phyloP scores from a whole-genome alignment of 2,888 invertebrate species.

The Meganola albula region DNA sequence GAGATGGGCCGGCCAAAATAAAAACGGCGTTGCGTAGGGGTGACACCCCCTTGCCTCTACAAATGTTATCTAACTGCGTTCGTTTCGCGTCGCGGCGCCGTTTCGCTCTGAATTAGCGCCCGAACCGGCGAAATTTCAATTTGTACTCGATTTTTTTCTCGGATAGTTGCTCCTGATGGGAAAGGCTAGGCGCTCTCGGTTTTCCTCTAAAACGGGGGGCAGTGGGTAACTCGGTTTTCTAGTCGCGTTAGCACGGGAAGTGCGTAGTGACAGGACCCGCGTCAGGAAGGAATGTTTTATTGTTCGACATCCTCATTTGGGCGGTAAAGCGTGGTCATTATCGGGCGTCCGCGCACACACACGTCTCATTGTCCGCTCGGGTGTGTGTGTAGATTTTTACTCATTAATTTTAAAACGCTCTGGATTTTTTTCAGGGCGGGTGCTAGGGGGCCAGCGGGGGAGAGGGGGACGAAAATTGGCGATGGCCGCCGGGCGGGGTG shows the following conservation, averaged over 20 bases:
- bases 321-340: conserved; percentile 61
- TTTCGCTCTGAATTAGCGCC: conserved; percentile 67
- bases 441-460: conserved; percentile 61
- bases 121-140: conserved; percentile 70
- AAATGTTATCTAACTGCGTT: conserved; percentile 78
- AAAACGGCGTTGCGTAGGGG: conserved; percentile 78
- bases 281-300: conserved; percentile 28
- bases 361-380: conserved; percentile 53
- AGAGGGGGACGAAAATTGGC: conserved; percentile 70
- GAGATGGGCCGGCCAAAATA: conserved; percentile 76
- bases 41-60: conserved; percentile 67
- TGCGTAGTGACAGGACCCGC: conserved; percentile 6
- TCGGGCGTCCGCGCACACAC: conserved; percentile 60
- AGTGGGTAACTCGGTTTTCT: conserved; percentile 13
- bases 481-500: conserved; percentile 77
- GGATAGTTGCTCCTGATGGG: conserved; percentile 65
- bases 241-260: conserved; percentile 10
- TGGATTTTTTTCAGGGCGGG: conserved; percentile 78
- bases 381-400: conserved; percentile 78
- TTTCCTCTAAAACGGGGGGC: conserved; percentile 33
- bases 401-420: conserved; percentile 80
- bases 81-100: conserved; percentile 63
- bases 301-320: conserved; percentile 35
- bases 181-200: conserved; percentile 50
- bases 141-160: conserved; percentile 66